Evolutionary conservation across 2,113 vertebrate species (phyloP).

Genomic region (Coptodon bakossiorum): DNA sequence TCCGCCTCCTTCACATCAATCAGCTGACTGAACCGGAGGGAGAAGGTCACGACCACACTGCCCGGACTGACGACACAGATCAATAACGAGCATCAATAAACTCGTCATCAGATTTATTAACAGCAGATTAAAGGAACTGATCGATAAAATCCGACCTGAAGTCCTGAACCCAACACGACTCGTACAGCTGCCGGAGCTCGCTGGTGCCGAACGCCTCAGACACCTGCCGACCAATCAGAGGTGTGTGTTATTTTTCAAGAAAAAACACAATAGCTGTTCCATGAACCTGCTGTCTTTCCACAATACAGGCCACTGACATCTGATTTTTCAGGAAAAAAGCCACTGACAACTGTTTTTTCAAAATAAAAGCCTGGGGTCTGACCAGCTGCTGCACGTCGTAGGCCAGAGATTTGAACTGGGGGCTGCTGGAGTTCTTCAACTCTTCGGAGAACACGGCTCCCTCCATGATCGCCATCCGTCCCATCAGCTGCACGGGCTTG

Average conservation of each 20-base stretch:
- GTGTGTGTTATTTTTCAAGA: background rate
- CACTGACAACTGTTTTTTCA: background rate
- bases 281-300: background rate
- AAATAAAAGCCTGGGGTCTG: background rate
- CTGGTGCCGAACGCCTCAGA: slow-evolving; percentile 24
- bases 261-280: background rate
- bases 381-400: slow-evolving; percentile 60
- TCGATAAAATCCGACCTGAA: slow-evolving; percentile 63
- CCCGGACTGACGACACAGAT: slow-evolving; percentile 42
- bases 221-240: slow-evolving; percentile 55
- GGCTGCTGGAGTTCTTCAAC: slow-evolving; percentile 60
- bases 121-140: background rate
- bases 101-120: background rate
- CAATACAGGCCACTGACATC: background rate
- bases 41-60: slow-evolving; percentile 62
- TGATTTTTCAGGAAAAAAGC: background rate
- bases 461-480: slow-evolving; percentile 39
- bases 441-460: slow-evolving; percentile 55
- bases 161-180: slow-evolving; percentile 35
- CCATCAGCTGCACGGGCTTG: background rate
- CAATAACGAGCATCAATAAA: background rate
- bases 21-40: slow-evolving; percentile 42
- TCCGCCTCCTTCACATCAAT: slow-evolving; percentile 2
- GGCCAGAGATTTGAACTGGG: slow-evolving; percentile 62
- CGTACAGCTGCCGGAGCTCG: slow-evolving; percentile 27